phyloP scores from a whole-genome alignment of 92 coral and sea anemone genomes.

The Parazoanthus swiftii region DNA sequence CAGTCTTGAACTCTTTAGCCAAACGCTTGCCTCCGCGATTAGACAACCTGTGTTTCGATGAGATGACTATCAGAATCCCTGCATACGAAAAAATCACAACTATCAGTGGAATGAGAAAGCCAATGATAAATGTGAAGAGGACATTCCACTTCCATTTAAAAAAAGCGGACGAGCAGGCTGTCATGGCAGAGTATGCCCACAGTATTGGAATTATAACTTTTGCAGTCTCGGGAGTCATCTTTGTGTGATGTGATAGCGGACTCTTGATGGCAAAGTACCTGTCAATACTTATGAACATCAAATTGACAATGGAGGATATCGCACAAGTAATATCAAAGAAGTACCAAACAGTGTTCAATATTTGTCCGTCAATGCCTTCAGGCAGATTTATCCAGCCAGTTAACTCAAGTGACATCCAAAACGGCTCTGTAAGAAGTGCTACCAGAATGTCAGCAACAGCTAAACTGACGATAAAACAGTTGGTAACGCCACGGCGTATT shows the following conservation, averaged over 20 bases:
- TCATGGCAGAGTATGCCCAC: conserved; percentile 79
- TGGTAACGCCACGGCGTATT: conserved; percentile 87
- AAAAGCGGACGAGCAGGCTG: conserved; percentile 61
- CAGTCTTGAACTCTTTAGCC: conserved; percentile 91
- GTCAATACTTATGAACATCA: conserved; percentile 91
- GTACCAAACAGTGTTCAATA: conserved; percentile 60
- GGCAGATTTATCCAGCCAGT: conserved; percentile 78
- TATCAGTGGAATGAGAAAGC: conserved; percentile 81
- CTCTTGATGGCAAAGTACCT: conserved; percentile 92
- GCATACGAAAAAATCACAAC: conserved; percentile 80
- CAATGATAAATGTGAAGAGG: conserved; percentile 63
- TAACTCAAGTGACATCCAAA: conserved; percentile 89
- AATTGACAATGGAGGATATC: conserved; percentile 83
- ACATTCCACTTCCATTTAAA: conserved; percentile 62
- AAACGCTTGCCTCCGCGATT: conserved; percentile 85
- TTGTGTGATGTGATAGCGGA: conserved; percentile 92
- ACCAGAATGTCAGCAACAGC: conserved; percentile 94
- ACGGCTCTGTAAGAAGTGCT: conserved; percentile 90
- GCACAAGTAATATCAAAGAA: conserved; percentile 89
- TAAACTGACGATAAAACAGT: conserved; percentile 89
- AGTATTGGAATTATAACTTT: conserved; percentile 72
- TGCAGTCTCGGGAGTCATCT: conserved; percentile 83
- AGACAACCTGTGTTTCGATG: conserved; percentile 68
- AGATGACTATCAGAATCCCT: conserved; percentile 81
- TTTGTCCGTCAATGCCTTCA: conserved; percentile 43